Percentiles rank a stretch among this genome's conserved stretches.
These are phyloP conservation scores for Epistrophe grossulariae DNA, from an alignment of 2,888 invertebrate genomes.

Conservation along the genomic window DNA sequence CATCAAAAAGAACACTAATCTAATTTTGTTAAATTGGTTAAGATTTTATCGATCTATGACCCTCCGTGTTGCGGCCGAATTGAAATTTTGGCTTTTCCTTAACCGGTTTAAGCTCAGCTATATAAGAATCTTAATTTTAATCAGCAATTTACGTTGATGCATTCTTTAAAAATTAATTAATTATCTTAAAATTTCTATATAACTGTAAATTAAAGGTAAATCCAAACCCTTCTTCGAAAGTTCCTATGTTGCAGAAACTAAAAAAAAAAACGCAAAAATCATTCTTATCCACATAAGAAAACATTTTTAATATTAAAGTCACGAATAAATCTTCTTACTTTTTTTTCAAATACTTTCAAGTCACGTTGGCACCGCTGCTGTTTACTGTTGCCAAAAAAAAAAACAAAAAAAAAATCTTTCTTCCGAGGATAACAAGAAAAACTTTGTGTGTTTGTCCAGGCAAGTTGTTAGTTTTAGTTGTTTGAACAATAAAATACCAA, in stretches of 20 bases:
- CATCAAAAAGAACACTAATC: too few relatives aligned
- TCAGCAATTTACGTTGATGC: too few relatives aligned
- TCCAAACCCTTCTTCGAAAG: not conserved
- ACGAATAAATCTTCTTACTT: conserved; percentile 48
- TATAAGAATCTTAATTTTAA: too few relatives aligned
- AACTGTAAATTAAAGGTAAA: not conserved
- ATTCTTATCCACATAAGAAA: not conserved
- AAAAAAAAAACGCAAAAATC: not conserved
- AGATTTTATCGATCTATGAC: too few relatives aligned
- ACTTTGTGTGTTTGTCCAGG: conserved; percentile 37
- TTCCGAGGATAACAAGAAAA: conserved; percentile 42
- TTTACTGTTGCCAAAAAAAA: conserved; percentile 56
- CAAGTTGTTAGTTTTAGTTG: conserved; percentile 41
- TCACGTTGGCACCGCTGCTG: conserved; percentile 63
- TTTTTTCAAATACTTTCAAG: conserved; percentile 47
- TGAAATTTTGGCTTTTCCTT: too few relatives aligned
- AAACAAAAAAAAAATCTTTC: conserved; percentile 40
- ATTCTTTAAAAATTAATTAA: too few relatives aligned
- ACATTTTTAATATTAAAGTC: conserved; percentile 59
- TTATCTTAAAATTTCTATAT: not conserved
- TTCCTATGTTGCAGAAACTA: not conserved
- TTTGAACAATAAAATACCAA: conserved; percentile 48
- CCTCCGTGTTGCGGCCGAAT: too few relatives aligned
- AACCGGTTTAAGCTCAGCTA: too few relatives aligned
- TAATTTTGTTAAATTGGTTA: too few relatives aligned